These are phyloP conservation scores for Alviniconcha marisindica DNA, from an alignment of 1,140 invertebrate genomes.

Conservation along the genomic window DNA sequence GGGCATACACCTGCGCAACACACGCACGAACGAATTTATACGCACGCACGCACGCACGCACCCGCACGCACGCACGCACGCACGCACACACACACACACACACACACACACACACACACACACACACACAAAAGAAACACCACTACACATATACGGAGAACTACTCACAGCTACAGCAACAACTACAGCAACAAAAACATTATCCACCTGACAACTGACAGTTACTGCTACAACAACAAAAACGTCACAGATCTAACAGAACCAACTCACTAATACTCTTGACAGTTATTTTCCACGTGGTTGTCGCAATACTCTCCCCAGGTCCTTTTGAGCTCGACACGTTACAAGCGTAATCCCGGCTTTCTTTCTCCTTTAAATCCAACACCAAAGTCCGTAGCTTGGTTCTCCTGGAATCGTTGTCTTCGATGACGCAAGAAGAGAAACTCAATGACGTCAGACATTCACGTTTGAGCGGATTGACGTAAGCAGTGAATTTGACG, in stretches of 20 bases:
- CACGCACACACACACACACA: constrained; percentile 20
- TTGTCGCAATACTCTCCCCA: not conserved
- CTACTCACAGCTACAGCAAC: not conserved
- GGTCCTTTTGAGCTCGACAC: constrained; percentile 26
- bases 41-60: not conserved
- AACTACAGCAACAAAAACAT: not conserved
- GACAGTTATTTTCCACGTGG: not conserved
- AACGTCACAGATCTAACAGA: no score
- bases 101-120: constrained; percentile 21
- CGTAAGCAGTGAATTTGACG: constrained; percentile 5
- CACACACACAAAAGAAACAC: not conserved
- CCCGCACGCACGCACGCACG: not conserved
- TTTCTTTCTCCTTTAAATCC: constrained; percentile 2
- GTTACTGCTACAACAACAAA: not conserved
- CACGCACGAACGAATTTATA: not conserved
- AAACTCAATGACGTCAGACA: constrained; percentile 32
- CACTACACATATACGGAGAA: not conserved
- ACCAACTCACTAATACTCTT: constrained; percentile 16
- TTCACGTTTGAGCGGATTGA: constrained; percentile 23
- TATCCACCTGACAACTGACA: not conserved
- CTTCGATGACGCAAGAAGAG: constrained; percentile 31
- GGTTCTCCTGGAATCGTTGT: constrained; percentile 5
- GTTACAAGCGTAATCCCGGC: constrained; percentile 24
- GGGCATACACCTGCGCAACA: not conserved
- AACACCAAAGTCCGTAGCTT: constrained; percentile 15